A percentile compares a stretch with the other conserved stretches of the same genome.
phyloP scores from a whole-genome alignment of 1,140 invertebrate species.

The Pseudoatta argentina region DNA sequence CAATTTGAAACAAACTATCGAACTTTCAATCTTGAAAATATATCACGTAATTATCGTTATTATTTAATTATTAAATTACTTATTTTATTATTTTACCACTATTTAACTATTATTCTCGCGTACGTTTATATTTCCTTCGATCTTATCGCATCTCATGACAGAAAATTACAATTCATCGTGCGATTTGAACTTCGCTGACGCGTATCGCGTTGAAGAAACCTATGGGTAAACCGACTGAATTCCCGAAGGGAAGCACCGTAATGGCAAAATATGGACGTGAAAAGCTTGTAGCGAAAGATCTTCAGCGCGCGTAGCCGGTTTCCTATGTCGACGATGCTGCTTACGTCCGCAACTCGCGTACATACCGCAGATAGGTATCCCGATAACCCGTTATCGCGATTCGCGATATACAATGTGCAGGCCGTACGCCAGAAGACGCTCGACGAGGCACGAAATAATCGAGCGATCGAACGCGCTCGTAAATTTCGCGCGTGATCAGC shows the following conservation, averaged over 20 bases:
- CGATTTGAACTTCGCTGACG: background rate
- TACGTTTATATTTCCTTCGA: background rate
- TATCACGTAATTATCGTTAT: background rate
- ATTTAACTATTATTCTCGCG: background rate
- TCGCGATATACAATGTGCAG: slow-evolving; percentile 44
- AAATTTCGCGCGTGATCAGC: slow-evolving; percentile 52
- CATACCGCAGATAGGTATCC: slow-evolving; percentile 60
- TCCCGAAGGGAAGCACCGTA: slow-evolving; percentile 1
- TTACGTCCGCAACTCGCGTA: slow-evolving; percentile 56
- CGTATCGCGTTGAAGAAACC: background rate
- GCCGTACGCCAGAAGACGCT: slow-evolving; percentile 43
- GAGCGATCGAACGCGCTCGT: slow-evolving; percentile 46
- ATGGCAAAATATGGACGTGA: slow-evolving; percentile 20
- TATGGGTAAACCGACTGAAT: background rate
- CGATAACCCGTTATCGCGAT: slow-evolving; percentile 58
- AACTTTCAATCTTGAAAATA: background rate
- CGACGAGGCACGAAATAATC: slow-evolving; percentile 54
- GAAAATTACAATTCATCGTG: background rate
- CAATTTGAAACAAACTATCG: background rate
- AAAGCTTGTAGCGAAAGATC: slow-evolving; percentile 28
- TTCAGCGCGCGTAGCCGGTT: slow-evolving; percentile 23
- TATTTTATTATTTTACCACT: background rate
- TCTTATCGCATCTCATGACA: background rate
- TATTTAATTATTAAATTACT: background rate
- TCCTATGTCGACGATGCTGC: slow-evolving; percentile 46